Evolutionary conservation across 2,113 vertebrate species (phyloP).

Genomic region (Anhinga anhinga): DNA sequence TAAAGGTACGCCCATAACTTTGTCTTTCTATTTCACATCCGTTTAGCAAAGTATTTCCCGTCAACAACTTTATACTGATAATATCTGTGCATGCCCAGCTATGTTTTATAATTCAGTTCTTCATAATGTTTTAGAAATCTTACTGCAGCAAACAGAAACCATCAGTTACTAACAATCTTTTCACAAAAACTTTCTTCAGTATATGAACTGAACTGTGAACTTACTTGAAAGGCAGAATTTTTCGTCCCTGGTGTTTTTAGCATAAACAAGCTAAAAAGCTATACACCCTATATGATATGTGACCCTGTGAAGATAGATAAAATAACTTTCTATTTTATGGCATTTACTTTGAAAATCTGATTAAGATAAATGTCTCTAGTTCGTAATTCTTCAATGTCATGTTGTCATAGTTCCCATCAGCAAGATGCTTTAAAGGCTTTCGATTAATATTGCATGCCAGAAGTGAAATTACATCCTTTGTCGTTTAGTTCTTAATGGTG

Average conservation of each 20-base stretch:
- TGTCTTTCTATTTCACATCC: neutral
- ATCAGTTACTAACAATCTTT: neutral
- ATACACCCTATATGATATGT: constrained; percentile 64
- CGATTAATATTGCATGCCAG: constrained; percentile 90
- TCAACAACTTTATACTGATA: neutral
- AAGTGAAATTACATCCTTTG: constrained; percentile 87
- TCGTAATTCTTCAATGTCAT: constrained; percentile 89
- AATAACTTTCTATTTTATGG: constrained; percentile 83
- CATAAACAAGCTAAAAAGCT: constrained; percentile 60
- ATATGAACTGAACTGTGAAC: neutral
- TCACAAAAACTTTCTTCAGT: neutral
- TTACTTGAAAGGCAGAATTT: neutral
- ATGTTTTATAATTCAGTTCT: neutral
- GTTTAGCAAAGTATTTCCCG: neutral
- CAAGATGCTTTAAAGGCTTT: constrained; percentile 85
- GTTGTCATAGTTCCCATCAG: constrained; percentile 87
- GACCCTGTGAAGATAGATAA: constrained; percentile 77
- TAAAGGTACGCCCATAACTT: neutral
- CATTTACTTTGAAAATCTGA: constrained; percentile 87
- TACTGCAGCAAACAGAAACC: neutral
- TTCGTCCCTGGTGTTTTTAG: constrained; percentile 46
- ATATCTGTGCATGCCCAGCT: neutral
- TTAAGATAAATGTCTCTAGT: constrained; percentile 85
- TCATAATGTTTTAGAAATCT: neutral
- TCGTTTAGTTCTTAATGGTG: constrained; percentile 88